Conservation (phyloP, 1,140 invertebrate species). For the Dinoponera quadriceps region DNA sequence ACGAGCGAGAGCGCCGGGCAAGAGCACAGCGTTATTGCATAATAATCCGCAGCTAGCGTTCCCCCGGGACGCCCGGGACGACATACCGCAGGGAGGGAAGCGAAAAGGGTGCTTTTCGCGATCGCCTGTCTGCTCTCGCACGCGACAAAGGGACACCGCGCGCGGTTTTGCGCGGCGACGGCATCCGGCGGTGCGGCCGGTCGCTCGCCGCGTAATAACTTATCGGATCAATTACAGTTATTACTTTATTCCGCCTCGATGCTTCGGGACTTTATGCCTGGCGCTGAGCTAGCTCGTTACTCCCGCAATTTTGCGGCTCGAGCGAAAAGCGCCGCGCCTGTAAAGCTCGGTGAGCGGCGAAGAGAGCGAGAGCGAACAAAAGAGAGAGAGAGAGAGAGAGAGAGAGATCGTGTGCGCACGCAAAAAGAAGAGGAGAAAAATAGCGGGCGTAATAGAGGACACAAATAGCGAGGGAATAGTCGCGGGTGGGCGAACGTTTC, state of each 20-base stretch:
- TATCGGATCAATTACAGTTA: conserved; percentile 85
- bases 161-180: conserved; percentile 27
- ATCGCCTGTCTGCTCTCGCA: background rate
- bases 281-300: conserved; percentile 79
- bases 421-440: conserved; percentile 25
- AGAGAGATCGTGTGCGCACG: conserved; percentile 31
- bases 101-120: conserved; percentile 3
- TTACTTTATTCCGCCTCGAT: conserved; percentile 82
- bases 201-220: conserved; percentile 75
- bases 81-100: background rate
- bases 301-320: conserved; percentile 74
- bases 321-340: conserved; percentile 62
- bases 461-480: conserved; percentile 57
- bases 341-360: conserved; percentile 37
- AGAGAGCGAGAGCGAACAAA: no score
- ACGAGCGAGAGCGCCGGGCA: conserved; percentile 7
- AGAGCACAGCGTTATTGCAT: conserved; percentile 43
- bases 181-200: conserved; percentile 31
- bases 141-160: background rate
- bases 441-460: no score
- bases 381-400: no score
- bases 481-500: conserved; percentile 34
- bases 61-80: background rate
- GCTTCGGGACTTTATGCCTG: conserved; percentile 76
- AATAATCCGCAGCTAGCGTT: conserved; percentile 56